Conservation (phyloP, 1,140 invertebrate species). For the Drosophila insularis region DNA sequence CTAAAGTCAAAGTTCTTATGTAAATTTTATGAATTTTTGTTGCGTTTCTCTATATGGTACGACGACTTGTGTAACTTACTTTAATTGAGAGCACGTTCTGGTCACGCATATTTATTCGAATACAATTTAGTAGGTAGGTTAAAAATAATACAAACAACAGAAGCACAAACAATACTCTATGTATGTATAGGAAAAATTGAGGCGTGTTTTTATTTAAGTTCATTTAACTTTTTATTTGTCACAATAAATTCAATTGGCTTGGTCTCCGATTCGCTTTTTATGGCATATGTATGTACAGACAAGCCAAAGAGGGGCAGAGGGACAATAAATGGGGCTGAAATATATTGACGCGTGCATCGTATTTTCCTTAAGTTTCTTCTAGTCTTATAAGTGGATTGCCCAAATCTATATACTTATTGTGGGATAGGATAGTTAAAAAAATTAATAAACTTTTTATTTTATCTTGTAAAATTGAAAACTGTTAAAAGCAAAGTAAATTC, state of each 20-base stretch:
- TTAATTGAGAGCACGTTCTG: slow-evolving; percentile 9
- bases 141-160: slow-evolving; percentile 12
- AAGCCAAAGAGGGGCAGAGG: too few relatives aligned
- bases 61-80: slow-evolving; percentile 3
- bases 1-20: background rate
- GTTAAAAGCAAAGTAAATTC: too few relatives aligned
- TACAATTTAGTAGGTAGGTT: slow-evolving; percentile 1
- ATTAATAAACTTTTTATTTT: too few relatives aligned
- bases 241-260: slow-evolving; percentile 66
- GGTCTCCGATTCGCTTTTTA: slow-evolving; percentile 24
- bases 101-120: background rate
- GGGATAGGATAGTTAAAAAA: background rate
- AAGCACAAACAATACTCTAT: slow-evolving; percentile 18
- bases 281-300: slow-evolving; percentile 11
- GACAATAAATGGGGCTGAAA: background rate
- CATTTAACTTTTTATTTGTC: slow-evolving; percentile 57
- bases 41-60: too few relatives aligned
- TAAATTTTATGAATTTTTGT: background rate
- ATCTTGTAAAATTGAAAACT: too few relatives aligned
- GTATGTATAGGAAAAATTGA: slow-evolving; percentile 22
- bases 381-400: background rate
- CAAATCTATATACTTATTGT: background rate
- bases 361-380: background rate
- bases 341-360: background rate
- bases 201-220: slow-evolving; percentile 50